Evolutionary conservation across 2,797 vertebrate genomes (phyloP).

Genomic region (Harpagifer antarcticus): DNA sequence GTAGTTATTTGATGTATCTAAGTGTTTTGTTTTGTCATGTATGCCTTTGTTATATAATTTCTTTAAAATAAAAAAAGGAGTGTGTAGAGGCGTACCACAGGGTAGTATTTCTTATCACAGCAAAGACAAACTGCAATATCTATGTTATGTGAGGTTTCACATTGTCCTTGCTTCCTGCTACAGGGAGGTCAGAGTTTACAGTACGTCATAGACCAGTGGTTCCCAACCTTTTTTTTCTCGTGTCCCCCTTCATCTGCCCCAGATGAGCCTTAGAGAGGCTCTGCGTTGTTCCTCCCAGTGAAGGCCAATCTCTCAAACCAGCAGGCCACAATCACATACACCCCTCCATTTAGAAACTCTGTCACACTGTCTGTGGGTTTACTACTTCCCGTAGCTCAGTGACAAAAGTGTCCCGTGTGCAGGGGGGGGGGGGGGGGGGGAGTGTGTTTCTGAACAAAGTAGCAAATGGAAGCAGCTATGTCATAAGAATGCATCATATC

Average conservation of each 20-base stretch:
- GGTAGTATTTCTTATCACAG: no score
- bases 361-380: constrained; percentile 28
- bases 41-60: no score
- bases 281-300: not conserved
- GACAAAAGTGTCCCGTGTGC: constrained; percentile 48
- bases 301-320: constrained; percentile 6
- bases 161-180: not conserved
- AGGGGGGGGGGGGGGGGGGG: not conserved
- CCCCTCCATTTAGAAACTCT: constrained; percentile 52
- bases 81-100: no score
- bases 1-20: no score
- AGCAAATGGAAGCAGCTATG: constrained; percentile 61
- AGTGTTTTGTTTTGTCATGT: no score
- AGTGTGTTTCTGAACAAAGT: constrained; percentile 60
- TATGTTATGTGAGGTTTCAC: not conserved
- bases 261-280: not conserved
- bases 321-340: constrained; percentile 40
- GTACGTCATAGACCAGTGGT: not conserved
- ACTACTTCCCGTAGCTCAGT: constrained; percentile 57
- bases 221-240: no score
- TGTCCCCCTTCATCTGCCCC: no score
- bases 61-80: no score
- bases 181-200: not conserved
- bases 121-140: not conserved
- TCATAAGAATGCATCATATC: constrained; percentile 73